Base-by-base conservation (phyloP, 2,888 invertebrate genomes). In the Aplocera efformata region DNA sequence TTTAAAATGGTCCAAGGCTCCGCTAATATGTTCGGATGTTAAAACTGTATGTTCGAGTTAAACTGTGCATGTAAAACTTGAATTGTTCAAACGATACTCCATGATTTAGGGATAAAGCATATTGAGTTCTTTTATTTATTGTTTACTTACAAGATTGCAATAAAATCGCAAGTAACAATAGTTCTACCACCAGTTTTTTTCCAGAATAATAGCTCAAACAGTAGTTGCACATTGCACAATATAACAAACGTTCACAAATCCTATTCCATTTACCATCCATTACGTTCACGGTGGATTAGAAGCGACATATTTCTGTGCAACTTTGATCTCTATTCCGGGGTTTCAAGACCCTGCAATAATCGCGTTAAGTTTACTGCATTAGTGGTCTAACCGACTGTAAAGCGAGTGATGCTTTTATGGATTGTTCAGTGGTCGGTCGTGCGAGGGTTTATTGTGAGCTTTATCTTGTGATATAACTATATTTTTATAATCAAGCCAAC, bases 321-420 rank as follows among this genome's bases (percentile, higher is more conserved):
- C 24, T 45, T 45, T 46, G 33, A 47, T 38, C 50, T 40, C 21
- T 52, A 47, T 48, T 27, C 30, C 36, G 17, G 10, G 4, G 46
- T 28, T 23, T 20, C 43, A 52, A 29, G 25, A 48, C 42, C 20
- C 44, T 42, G 45, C 34, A 39, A 27, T 57, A 62, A 63, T 59
- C 63, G 57, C 47, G 46, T 63, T 60, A 55, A 43, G 44, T 45
- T 44, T 53, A 48, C 42, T 38, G 53, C 44, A 48, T 58, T 55
- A 50, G 57, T 39, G 48, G 54, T 53, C 49, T 47, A 63, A 59
- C 58, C 56, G 57, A 54, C 48, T 61, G 61, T 55, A 50, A 57
- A 55, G 54, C 42, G 41, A 35, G 56, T 59, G 56, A 58, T 59
- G 54, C 56, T 56, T 53, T 58, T 48, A 44, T 40, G 42, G 39